A percentile compares a stretch with the other conserved stretches of the same genome.
Evolutionary conservation across 2,797 vertebrate species (phyloP).

Genomic region (Diplodus puntazzo): DNA sequence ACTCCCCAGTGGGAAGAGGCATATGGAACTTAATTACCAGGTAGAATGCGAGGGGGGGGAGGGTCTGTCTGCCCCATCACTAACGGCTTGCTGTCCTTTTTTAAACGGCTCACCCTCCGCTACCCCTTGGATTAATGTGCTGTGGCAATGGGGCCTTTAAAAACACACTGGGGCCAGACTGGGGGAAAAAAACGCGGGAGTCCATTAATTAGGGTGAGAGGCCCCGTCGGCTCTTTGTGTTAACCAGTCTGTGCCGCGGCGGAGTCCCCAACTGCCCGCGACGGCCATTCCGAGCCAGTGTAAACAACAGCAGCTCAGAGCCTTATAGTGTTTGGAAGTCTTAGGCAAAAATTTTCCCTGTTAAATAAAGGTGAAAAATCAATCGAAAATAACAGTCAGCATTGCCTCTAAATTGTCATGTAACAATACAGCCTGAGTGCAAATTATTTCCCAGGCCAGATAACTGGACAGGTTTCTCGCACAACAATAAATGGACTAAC

Average conservation of each 20-base stretch:
- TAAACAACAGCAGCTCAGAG: constrained; percentile 22
- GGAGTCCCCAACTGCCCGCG: constrained; percentile 24
- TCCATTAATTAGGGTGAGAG: constrained; percentile 72
- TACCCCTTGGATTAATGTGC: constrained; percentile 46
- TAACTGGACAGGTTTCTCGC: neutral
- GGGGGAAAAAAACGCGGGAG: constrained; percentile 49
- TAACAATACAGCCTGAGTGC: constrained; percentile 8
- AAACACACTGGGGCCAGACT: constrained; percentile 43
- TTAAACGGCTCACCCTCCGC: constrained; percentile 49
- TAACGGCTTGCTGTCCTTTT: constrained; percentile 55
- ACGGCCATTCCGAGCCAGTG: constrained; percentile 5
- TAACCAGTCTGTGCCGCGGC: constrained; percentile 20
- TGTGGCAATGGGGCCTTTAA: constrained; percentile 42
- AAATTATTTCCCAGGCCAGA: constrained; percentile 8
- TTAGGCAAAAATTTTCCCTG: neutral
- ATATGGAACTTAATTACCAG: constrained; percentile 72
- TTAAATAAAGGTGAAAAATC: neutral
- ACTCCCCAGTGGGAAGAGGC: constrained; percentile 52
- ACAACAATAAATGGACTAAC: too few relatives aligned
- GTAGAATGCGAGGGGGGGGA: constrained; percentile 42
- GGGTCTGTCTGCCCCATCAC: neutral
- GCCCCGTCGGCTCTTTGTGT: constrained; percentile 64
- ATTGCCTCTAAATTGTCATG: constrained; percentile 14
- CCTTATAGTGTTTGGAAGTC: neutral
- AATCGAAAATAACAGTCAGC: constrained; percentile 14